Conservation (phyloP, 2,888 invertebrate species). For the Biston stratarius region DNA sequence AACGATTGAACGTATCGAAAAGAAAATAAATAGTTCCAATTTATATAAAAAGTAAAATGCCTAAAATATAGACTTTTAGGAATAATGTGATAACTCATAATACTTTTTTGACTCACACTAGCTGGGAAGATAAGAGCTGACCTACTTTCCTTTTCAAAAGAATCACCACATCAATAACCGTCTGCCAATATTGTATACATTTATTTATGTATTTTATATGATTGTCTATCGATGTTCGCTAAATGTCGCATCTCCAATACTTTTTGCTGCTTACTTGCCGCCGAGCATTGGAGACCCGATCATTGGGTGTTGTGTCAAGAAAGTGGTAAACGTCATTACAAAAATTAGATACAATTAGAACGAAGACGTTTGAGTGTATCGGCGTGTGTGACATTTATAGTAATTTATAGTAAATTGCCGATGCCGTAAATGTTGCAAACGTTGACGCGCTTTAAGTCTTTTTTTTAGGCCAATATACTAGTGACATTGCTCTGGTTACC, state of each 20-base stretch:
- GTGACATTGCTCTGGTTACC: conserved; percentile 35
- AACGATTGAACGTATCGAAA: no score
- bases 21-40: no score
- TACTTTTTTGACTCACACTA: neutral
- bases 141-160: neutral
- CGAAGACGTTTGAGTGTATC: neutral
- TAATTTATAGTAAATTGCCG: neutral
- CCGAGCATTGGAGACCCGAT: conserved; percentile 40
- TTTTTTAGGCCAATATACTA: conserved; percentile 14
- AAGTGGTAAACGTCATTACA: conserved; percentile 38
- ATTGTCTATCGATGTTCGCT: conserved; percentile 47
- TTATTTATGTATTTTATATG: conserved; percentile 30
- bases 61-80: no score
- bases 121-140: neutral
- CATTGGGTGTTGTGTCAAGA: conserved; percentile 42
- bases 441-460: neutral
- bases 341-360: neutral
- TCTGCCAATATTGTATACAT: conserved; percentile 24
- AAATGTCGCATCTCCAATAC: conserved; percentile 41
- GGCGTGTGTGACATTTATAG: neutral
- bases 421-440: conserved; percentile 10
- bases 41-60: no score
- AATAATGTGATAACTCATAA: neutral
- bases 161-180: conserved; percentile 42
- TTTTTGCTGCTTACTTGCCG: conserved; percentile 16